Evolutionary conservation across 2,888 invertebrate species (phyloP).

Genomic region (Sycophila texana): DNA sequence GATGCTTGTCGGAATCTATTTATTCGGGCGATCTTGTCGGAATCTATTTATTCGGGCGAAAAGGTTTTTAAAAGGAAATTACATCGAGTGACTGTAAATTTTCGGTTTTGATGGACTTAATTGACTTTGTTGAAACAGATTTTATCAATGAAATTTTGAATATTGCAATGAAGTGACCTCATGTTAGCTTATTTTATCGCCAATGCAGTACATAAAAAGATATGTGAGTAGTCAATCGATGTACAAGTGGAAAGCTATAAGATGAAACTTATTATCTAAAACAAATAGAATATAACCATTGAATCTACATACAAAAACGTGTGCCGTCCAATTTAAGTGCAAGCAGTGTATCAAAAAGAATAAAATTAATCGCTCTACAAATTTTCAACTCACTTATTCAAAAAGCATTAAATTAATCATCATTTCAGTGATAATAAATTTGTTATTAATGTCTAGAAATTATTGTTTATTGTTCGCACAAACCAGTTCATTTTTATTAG

Average conservation of each 20-base stretch:
- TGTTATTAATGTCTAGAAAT: no score
- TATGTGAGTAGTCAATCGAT: neutral
- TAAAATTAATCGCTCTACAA: no score
- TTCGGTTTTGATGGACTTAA: no score
- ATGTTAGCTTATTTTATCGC: no score
- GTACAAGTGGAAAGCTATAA: neutral
- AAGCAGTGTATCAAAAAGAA: neutral
- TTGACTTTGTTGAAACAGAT: neutral
- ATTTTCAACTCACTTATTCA: no score
- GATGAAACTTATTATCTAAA: neutral
- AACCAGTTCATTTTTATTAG: no score
- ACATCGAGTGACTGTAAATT: neutral
- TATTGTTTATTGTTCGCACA: no score
- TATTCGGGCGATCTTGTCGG: neutral
- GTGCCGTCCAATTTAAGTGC: conserved; percentile 1
- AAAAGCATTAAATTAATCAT: no score
- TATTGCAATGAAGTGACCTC: no score
- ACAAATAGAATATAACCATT: conserved; percentile 6
- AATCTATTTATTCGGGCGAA: neutral
- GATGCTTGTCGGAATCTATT: neutral
- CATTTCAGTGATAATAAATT: no score
- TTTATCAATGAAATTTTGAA: neutral
- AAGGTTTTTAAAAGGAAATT: neutral
- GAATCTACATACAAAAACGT: neutral
- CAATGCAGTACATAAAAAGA: neutral